Percentiles rank a stretch among this genome's conserved stretches.
phyloP scores from a whole-genome alignment of 2,797 vertebrate species.

The Hemibagrus guttatus region DNA sequence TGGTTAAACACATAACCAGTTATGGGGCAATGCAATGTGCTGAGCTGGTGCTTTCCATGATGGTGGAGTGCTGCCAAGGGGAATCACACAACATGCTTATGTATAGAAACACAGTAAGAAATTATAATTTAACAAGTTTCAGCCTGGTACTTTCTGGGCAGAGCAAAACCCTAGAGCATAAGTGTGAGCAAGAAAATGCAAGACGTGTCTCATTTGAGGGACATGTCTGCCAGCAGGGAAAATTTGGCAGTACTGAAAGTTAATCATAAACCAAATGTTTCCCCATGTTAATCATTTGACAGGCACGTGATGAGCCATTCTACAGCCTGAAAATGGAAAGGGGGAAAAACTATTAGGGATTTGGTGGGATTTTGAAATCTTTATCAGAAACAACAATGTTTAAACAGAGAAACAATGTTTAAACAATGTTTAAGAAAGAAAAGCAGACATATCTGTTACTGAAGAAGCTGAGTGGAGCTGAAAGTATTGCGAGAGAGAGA shows the following conservation, averaged over 20 bases:
- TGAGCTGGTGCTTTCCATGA: slow-evolving; percentile 76
- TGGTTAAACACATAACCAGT: slow-evolving; percentile 77
- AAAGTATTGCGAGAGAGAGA: slow-evolving; percentile 1
- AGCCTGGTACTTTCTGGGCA: neutral
- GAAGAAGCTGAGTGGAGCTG: neutral
- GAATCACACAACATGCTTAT: slow-evolving; percentile 67
- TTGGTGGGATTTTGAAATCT: neutral
- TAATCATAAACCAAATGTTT: slow-evolving; percentile 28
- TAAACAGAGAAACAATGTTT: neutral
- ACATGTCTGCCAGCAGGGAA: neutral
- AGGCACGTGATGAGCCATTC: neutral
- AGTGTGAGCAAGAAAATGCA: slow-evolving; percentile 1
- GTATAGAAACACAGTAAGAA: slow-evolving; percentile 49
- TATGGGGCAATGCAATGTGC: slow-evolving; percentile 76
- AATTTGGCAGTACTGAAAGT: slow-evolving; percentile 23
- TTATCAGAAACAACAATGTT: neutral
- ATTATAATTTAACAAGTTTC: slow-evolving; percentile 16
- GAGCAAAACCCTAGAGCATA: neutral
- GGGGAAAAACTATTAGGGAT: neutral
- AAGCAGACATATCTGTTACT: neutral
- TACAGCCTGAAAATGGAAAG: neutral
- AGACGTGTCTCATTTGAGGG: neutral
- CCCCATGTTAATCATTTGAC: slow-evolving; percentile 29
- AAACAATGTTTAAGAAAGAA: neutral
- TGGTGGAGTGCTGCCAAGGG: slow-evolving; percentile 68